phyloP scores from a whole-genome alignment of 2,113 vertebrate genomes.

The Pedetes capensis region DNA sequence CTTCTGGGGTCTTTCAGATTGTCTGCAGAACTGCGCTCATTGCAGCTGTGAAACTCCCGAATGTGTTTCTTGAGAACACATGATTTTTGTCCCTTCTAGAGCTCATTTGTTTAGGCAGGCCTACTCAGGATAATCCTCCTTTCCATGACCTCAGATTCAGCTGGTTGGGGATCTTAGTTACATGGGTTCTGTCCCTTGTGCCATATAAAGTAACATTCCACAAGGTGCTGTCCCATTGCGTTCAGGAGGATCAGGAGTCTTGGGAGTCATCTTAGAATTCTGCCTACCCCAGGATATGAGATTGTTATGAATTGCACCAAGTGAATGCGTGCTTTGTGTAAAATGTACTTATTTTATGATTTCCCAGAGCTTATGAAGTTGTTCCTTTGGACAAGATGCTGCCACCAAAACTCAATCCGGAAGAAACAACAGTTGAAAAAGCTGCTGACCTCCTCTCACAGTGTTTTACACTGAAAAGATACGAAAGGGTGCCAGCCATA shows the following conservation, averaged over 20 bases:
- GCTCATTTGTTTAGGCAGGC: background rate
- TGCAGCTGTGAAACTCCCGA: accelerated
- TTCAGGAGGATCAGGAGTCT: background rate
- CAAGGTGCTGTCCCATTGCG: accelerated
- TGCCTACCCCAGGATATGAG: accelerated
- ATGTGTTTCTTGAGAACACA: background rate
- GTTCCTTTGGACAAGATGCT: slow-evolving; percentile 82
- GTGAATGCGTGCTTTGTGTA: background rate
- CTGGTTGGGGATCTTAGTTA: too few relatives aligned
- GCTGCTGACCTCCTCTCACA: slow-evolving; percentile 79
- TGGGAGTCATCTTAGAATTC: background rate
- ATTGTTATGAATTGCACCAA: accelerated
- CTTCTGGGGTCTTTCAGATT: accelerated
- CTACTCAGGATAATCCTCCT: background rate
- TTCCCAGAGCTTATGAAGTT: slow-evolving; percentile 81
- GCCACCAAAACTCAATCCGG: slow-evolving; percentile 70
- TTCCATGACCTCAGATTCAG: background rate
- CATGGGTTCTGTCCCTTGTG: too few relatives aligned
- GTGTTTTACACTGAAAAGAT: slow-evolving; percentile 76
- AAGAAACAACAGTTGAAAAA: slow-evolving; percentile 76
- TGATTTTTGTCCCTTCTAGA: background rate
- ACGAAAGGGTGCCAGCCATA: slow-evolving; percentile 74
- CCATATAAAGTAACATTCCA: background rate
- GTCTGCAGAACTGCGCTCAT: background rate
- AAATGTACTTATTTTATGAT: background rate